Conservation (phyloP, 2,797 vertebrate species). For the Nannoperca obscura region DNA sequence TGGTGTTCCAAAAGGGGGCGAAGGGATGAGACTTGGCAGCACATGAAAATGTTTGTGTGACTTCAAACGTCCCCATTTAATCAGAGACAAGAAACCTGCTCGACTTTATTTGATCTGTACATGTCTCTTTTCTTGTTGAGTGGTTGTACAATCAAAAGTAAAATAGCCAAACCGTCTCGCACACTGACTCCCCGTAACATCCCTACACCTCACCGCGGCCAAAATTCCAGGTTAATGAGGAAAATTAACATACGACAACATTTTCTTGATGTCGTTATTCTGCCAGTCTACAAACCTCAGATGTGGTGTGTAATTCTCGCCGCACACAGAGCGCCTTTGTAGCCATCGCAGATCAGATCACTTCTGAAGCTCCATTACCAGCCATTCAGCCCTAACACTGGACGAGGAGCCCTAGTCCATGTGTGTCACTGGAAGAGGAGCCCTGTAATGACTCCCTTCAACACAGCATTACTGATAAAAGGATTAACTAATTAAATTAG, state of each 20-base stretch:
- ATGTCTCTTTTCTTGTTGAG: constrained; percentile 41
- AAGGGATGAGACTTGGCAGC: constrained; percentile 57
- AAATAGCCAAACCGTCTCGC: constrained; percentile 4
- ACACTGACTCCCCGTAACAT: constrained; percentile 2
- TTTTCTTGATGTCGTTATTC: constrained; percentile 29
- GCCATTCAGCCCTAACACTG: constrained; percentile 61
- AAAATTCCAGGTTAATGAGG: constrained; percentile 38
- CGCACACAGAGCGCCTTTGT: constrained; percentile 48
- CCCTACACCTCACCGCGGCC: constrained; percentile 1
- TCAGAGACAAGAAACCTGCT: constrained; percentile 46
- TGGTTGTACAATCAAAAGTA: constrained; percentile 31
- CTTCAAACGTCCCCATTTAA: constrained; percentile 74
- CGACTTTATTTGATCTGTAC: constrained; percentile 50
- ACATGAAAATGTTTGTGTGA: constrained; percentile 62
- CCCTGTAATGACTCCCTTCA: constrained; percentile 80
- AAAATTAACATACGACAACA: constrained; percentile 41
- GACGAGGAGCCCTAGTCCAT: constrained; percentile 60
- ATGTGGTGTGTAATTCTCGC: constrained; percentile 31
- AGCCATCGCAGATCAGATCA: constrained; percentile 61
- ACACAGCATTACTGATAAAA: constrained; percentile 87
- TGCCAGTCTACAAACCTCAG: constrained; percentile 27
- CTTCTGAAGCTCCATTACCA: constrained; percentile 73
- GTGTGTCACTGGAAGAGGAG: constrained; percentile 72
- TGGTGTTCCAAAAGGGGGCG: constrained; percentile 53
- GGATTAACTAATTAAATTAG: constrained; percentile 88